phyloP scores from a whole-genome alignment of 2,888 invertebrate genomes.

The Adelognathus sp. region DNA sequence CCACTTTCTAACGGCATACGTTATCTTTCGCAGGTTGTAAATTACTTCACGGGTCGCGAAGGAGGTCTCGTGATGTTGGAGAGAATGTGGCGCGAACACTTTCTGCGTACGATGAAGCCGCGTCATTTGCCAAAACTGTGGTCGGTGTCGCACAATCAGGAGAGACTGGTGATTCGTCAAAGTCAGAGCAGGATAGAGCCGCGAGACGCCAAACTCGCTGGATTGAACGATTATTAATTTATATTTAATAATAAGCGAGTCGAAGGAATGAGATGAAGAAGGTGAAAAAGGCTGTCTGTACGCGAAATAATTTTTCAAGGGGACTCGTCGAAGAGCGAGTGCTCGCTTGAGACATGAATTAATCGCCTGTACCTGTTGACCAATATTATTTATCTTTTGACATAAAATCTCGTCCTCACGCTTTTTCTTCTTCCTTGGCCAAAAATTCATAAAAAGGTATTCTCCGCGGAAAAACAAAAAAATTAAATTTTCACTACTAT shows the following conservation, averaged over 20 bases:
- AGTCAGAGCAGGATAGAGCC: constrained; percentile 77
- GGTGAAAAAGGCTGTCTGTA: constrained; percentile 32
- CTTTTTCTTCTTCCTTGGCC: background rate
- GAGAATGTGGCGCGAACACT: constrained; percentile 89
- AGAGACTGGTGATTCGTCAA: constrained; percentile 82
- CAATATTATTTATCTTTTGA: constrained; percentile 61
- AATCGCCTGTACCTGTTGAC: constrained; percentile 43
- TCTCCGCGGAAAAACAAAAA: background rate
- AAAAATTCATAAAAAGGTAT: no score
- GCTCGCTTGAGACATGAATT: constrained; percentile 70
- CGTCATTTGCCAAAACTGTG: constrained; percentile 87
- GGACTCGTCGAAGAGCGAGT: constrained; percentile 76
- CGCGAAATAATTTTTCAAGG: constrained; percentile 39
- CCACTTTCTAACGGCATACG: no score
- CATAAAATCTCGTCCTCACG: background rate
- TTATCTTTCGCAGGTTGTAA: constrained; percentile 83
- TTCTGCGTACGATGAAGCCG: constrained; percentile 88
- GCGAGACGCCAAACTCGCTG: constrained; percentile 76
- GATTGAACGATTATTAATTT: constrained; percentile 65
- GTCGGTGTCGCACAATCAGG: constrained; percentile 88
- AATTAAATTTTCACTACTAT: constrained; percentile 1
- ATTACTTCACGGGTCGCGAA: constrained; percentile 82
- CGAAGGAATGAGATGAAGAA: no score
- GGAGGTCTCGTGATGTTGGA: constrained; percentile 87
- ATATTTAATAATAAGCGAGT: no score